A percentile compares a stretch with the other conserved stretches of the same genome.
These are phyloP conservation scores for Akabosia matsudoensis DNA, from an alignment of 1,140 invertebrate genomes.

Conservation along the genomic window DNA sequence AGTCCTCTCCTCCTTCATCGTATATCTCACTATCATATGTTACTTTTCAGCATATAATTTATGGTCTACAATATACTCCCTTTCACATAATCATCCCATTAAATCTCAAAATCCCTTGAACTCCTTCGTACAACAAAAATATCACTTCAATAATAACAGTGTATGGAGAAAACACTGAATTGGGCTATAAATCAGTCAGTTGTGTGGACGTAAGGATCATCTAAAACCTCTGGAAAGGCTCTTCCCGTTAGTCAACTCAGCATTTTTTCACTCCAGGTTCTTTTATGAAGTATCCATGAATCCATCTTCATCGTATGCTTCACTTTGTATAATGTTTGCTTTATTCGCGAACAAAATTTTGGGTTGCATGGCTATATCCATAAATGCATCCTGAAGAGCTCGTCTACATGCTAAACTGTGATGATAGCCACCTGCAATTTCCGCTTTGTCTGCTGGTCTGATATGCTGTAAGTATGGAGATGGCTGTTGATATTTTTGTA, in stretches of 20 bases:
- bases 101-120: neutral
- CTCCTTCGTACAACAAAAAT: neutral
- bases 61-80: neutral
- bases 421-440: slow-evolving; percentile 84
- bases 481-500: slow-evolving; percentile 45
- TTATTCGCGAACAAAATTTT: neutral
- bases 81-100: neutral
- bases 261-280: neutral
- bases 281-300: slow-evolving; percentile 6
- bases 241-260: neutral
- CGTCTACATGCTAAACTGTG: slow-evolving; percentile 76
- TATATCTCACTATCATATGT: neutral
- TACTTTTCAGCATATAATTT: neutral
- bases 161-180: neutral
- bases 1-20: no score
- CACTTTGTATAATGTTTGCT: neutral
- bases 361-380: slow-evolving; percentile 52
- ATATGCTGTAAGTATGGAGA: slow-evolving; percentile 71
- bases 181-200: neutral
- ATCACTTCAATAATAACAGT: neutral
- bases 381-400: slow-evolving; percentile 84
- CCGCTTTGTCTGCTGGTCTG: slow-evolving; percentile 64
- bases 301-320: neutral
- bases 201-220: no score
- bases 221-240: no score